Conservation (phyloP, 2,113 vertebrate genomes). For the Thomomys bottae region DNA sequence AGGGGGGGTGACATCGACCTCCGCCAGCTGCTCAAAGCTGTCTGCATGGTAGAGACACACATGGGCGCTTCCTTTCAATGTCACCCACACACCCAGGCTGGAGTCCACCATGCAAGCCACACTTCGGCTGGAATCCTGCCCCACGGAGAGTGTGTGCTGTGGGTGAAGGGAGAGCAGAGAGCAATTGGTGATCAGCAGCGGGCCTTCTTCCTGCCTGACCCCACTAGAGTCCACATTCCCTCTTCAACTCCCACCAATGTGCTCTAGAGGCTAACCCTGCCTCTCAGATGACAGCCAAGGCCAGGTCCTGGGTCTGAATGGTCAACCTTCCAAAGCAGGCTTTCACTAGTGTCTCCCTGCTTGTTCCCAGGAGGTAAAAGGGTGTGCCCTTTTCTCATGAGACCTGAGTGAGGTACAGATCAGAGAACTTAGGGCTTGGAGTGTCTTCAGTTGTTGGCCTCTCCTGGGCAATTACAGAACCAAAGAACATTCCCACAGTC, state of each 20-base stretch:
- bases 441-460: background rate
- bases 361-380: background rate
- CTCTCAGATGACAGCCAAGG: background rate
- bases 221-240: background rate
- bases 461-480: background rate
- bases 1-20: conserved; percentile 96
- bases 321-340: background rate
- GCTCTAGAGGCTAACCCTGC: background rate
- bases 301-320: background rate
- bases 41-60: conserved; percentile 94
- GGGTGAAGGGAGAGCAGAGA: background rate
- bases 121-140: conserved; percentile 92
- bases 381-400: background rate
- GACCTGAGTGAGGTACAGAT: conserved; percentile 1
- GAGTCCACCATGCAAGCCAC: conserved; percentile 96
- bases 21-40: conserved; percentile 93
- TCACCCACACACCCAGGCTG: conserved; percentile 94
- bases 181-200: background rate
- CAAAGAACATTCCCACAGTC: background rate
- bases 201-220: background rate
- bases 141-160: conserved; percentile 93
- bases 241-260: background rate
- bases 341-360: background rate
- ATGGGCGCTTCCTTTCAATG: conserved; percentile 95
- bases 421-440: background rate